Evolutionary conservation across 2,113 vertebrate species (phyloP).

Genomic region (Zootoca vivipara): DNA sequence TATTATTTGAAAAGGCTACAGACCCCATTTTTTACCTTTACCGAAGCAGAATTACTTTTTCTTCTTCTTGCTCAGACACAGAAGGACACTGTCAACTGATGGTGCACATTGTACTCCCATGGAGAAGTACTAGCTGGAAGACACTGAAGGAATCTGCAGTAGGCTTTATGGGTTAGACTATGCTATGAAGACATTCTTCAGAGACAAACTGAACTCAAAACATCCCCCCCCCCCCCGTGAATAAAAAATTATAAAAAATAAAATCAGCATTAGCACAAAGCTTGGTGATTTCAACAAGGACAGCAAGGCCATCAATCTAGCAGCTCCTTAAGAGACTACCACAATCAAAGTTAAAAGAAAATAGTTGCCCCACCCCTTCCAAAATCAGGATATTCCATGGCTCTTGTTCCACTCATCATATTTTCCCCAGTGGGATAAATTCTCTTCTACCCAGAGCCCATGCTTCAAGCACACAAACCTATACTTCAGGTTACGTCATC

Average conservation of each 20-base stretch:
- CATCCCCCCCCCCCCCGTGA: constrained; percentile 37
- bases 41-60: constrained; percentile 57
- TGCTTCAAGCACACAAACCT: constrained; percentile 57
- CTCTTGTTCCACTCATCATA: constrained; percentile 62
- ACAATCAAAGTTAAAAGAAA: constrained; percentile 62
- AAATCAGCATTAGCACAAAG: constrained; percentile 58
- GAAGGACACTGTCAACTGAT: constrained; percentile 55
- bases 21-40: constrained; percentile 49
- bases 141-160: constrained; percentile 60
- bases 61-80: constrained; percentile 58
- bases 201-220: constrained; percentile 62
- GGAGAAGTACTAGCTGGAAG: constrained; percentile 64
- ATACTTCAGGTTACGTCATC: constrained; percentile 61
- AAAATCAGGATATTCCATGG: constrained; percentile 42
- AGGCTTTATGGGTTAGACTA: constrained; percentile 60
- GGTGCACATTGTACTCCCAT: constrained; percentile 47
- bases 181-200: constrained; percentile 58
- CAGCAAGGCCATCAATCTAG: constrained; percentile 40
- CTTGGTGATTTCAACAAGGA: constrained; percentile 59
- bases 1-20: constrained; percentile 71
- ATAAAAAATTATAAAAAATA: constrained; percentile 55
- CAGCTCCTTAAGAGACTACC: constrained; percentile 40
- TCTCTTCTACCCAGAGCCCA: constrained; percentile 65
- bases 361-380: constrained; percentile 29
- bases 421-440: constrained; percentile 60